Conservation (phyloP, 2,797 vertebrate species). For the Lutjanus argentimaculatus region DNA sequence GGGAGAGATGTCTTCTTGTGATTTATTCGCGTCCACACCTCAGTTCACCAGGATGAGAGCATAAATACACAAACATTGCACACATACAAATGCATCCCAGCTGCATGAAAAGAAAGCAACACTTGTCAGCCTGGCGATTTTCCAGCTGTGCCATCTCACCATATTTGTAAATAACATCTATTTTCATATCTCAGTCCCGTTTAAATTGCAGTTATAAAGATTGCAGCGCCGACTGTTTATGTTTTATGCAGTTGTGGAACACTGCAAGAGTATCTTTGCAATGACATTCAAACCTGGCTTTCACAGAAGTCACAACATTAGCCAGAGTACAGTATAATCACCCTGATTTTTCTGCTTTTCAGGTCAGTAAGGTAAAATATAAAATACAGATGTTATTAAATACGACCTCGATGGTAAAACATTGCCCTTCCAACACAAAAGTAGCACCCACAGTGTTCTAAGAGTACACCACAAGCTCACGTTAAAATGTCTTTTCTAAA, state of each 20-base stretch:
- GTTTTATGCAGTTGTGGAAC: slow-evolving; percentile 1
- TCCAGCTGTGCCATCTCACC: slow-evolving; percentile 33
- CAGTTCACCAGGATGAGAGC: neutral
- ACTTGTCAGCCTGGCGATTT: slow-evolving; percentile 1
- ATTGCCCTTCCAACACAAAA: slow-evolving; percentile 31
- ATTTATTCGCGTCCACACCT: slow-evolving; percentile 8
- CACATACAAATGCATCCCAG: neutral
- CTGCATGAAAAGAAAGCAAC: slow-evolving; percentile 38
- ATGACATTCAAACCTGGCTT: neutral
- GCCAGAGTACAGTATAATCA: neutral
- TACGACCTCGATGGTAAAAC: slow-evolving; percentile 22
- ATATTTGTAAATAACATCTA: slow-evolving; percentile 37
- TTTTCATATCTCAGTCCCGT: slow-evolving; percentile 37
- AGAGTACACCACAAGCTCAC: slow-evolving; percentile 29
- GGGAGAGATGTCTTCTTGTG: neutral
- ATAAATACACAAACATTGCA: neutral
- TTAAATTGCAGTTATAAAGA: slow-evolving; percentile 36
- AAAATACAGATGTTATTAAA: slow-evolving; percentile 37
- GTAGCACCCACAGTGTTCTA: neutral
- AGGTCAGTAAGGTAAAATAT: slow-evolving; percentile 19
- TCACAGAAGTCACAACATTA: slow-evolving; percentile 2
- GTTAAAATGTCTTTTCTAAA: slow-evolving; percentile 47
- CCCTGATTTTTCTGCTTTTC: neutral
- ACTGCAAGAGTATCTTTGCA: neutral
- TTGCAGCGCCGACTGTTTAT: slow-evolving; percentile 12